These are phyloP conservation scores for Drosophila quadrilineata DNA, from an alignment of 1,140 invertebrate genomes.

Conservation along the genomic window DNA sequence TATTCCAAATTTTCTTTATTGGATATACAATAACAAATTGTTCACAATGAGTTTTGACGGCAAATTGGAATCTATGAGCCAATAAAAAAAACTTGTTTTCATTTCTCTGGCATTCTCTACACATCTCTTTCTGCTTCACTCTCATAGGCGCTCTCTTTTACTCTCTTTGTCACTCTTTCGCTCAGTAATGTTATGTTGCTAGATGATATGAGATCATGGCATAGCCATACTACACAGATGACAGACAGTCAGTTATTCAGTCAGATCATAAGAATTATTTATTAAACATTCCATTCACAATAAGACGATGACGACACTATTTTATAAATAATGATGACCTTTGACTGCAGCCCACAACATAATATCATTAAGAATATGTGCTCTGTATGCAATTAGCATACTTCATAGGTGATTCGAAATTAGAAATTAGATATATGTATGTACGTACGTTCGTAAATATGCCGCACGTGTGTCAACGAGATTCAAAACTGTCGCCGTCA, in stretches of 20 bases:
- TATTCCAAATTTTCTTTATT: neutral
- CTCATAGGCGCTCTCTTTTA: neutral
- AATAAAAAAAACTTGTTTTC: conserved; percentile 39
- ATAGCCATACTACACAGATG: neutral
- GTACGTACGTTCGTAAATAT: neutral
- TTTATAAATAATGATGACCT: conserved; percentile 15
- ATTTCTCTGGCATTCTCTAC: neutral
- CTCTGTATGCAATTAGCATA: too few relatives aligned
- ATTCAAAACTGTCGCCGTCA: neutral
- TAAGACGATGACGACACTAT: conserved; percentile 3
- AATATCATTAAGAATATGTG: too few relatives aligned
- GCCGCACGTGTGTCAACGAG: neutral
- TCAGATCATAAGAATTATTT: neutral
- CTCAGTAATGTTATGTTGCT: neutral
- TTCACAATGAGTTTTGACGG: too few relatives aligned
- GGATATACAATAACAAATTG: too few relatives aligned
- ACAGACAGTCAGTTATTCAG: too few relatives aligned
- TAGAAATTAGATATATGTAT: neutral
- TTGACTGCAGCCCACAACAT: neutral
- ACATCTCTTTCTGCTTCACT: neutral
- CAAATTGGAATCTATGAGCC: too few relatives aligned
- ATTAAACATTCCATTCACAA: conserved; percentile 1
- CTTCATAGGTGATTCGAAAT: neutral
- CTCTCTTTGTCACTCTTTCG: neutral
- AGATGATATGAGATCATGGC: conserved; percentile 29